phyloP scores from a whole-genome alignment of 2,113 vertebrate genomes.

The Acrocephalus kingi region DNA sequence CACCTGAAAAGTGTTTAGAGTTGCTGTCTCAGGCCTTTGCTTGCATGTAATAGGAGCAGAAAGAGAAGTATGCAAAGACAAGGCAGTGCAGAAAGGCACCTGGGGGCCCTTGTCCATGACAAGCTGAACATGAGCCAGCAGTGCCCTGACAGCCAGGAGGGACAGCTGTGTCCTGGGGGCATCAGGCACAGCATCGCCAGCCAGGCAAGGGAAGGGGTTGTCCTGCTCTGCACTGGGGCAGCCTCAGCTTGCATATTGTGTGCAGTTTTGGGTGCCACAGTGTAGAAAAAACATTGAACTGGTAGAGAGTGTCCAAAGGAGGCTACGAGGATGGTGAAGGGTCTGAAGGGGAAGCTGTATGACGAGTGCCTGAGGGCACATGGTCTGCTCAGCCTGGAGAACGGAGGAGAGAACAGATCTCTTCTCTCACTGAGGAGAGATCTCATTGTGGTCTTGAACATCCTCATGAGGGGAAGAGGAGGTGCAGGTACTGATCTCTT shows the following conservation, averaged over 20 bases:
- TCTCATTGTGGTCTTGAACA: background rate
- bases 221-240: accelerated
- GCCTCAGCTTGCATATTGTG: background rate
- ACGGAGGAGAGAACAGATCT: background rate
- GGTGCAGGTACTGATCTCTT: background rate
- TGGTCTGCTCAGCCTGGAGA: background rate
- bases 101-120: background rate
- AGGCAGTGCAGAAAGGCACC: background rate
- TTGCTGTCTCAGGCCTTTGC: background rate
- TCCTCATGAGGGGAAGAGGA: background rate
- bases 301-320: background rate
- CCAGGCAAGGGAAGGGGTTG: background rate
- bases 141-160: background rate
- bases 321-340: background rate
- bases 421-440: background rate
- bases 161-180: accelerated
- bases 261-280: background rate
- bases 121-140: background rate
- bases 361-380: accelerated
- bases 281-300: background rate
- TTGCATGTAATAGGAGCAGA: background rate
- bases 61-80: background rate
- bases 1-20: background rate
- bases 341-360: accelerated
- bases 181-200: background rate